Evolutionary conservation across 2,113 vertebrate genomes (phyloP), one percentile per base, ranked within the genome.

Genomic region (Rissa tridactyla): DNA sequence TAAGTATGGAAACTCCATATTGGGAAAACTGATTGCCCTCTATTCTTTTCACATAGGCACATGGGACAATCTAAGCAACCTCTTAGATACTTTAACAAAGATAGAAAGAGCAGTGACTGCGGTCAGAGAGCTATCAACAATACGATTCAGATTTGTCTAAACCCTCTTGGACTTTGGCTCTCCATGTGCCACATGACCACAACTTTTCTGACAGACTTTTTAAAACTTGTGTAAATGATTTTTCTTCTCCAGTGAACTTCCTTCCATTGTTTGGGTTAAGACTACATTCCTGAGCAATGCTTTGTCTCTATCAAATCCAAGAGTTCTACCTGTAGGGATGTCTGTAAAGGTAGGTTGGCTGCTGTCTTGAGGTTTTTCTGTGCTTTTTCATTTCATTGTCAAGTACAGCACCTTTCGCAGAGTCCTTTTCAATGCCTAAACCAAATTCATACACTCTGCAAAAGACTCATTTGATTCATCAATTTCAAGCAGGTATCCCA

Each of bases 111-210:
- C 86, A 89, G 86, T 30, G 92, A 95, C 2, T 98, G 98, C 97
- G 97, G 96, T 40, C 97, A 96, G 69, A 96, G 65, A 18, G 97
- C 97, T 65, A 69, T 96, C 55, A 97, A 81, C n/a, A 84, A 72
- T 83, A 98, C 98, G 97, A 94, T 98, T 72, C 97, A 98, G 40
- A 97, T 98, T 90, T 98, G 96, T 61, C 97, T 98, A 34, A 98
- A 98, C 92, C 98, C 98, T 76, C 21, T 55, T 60, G 32, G 66
- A 40, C n/a, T 87, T 88, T 36, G 38, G 36, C 18, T 76, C 62
- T 80, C 64, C 13, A 3, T 22, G n/a, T 54, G 68, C 47, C 49
- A 27, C 32, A 64, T 15, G 40, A 40, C 47, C 27, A 55, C 47
- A 83, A 2, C n/a, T 81, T 69, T 40, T 83, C 80, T 72, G 57